These are phyloP conservation scores for Gavia stellata DNA, from an alignment of 2,113 vertebrate genomes.

Conservation along the genomic window DNA sequence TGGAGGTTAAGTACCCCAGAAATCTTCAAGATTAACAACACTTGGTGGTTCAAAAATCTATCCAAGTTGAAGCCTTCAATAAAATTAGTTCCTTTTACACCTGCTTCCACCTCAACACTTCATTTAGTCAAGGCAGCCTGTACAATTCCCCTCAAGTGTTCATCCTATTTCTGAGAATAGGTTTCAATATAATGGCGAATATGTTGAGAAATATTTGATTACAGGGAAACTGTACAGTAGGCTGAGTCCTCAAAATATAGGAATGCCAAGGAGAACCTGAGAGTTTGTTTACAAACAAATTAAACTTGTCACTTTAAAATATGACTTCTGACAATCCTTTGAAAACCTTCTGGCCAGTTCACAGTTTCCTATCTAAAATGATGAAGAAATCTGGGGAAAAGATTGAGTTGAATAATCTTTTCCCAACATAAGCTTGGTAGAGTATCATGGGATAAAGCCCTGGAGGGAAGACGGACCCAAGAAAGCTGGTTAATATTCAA, in stretches of 20 bases:
- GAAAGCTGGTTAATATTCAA: too few species aligned
- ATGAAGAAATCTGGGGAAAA: neutral
- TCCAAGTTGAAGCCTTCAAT: neutral
- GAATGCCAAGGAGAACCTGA: neutral
- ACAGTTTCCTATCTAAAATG: neutral
- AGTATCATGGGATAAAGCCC: too few species aligned
- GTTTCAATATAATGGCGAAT: neutral
- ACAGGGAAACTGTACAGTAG: neutral
- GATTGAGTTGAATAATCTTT: neutral
- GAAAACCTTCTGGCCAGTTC: neutral
- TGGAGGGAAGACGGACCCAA: too few species aligned
- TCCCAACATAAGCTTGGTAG: too few species aligned
- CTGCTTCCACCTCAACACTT: constrained; percentile 28
- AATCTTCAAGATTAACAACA: neutral
- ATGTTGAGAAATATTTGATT: constrained; percentile 32
- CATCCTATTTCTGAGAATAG: neutral
- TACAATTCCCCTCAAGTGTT: neutral
- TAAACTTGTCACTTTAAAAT: constrained; percentile 2
- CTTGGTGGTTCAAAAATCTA: neutral
- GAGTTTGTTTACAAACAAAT: neutral
- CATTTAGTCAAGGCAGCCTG: neutral
- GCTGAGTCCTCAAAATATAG: neutral
- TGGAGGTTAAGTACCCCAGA: neutral
- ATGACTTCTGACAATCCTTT: neutral
- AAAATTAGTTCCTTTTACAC: neutral